A percentile compares a stretch with the other conserved stretches of the same genome.
These are phyloP conservation scores for Campylomormyrus numenius DNA, from an alignment of 2,113 vertebrate species.

Conservation along the genomic window DNA sequence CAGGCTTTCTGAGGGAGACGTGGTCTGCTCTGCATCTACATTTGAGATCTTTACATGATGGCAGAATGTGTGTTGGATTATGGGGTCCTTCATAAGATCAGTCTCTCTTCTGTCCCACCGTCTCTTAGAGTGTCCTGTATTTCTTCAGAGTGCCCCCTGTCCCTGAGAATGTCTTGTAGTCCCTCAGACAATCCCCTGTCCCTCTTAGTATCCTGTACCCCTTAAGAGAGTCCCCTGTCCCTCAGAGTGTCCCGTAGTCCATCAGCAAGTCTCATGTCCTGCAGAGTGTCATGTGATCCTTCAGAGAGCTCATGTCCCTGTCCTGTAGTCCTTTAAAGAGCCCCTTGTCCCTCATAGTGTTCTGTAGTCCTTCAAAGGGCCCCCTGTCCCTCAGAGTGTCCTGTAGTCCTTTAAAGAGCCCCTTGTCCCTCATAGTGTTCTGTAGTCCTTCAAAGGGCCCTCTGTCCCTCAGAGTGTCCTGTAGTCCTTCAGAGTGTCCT, in stretches of 20 bases:
- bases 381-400: neutral
- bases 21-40: neutral
- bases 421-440: neutral
- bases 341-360: neutral
- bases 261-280: neutral
- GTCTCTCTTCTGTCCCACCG: neutral
- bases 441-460: neutral
- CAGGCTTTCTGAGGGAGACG: neutral
- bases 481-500: neutral
- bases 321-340: neutral
- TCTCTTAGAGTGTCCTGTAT: neutral
- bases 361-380: neutral
- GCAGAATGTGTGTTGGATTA: neutral
- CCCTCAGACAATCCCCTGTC: neutral
- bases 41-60: neutral
- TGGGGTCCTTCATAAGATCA: neutral
- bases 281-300: neutral
- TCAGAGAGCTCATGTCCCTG: neutral
- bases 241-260: neutral
- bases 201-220: neutral
- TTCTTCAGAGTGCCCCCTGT: neutral
- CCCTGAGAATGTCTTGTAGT: neutral
- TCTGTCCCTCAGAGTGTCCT: neutral
- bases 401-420: neutral
- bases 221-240: neutral